Conservation (phyloP, 2,888 invertebrate genomes). For the Metopia argyrocephala region DNA sequence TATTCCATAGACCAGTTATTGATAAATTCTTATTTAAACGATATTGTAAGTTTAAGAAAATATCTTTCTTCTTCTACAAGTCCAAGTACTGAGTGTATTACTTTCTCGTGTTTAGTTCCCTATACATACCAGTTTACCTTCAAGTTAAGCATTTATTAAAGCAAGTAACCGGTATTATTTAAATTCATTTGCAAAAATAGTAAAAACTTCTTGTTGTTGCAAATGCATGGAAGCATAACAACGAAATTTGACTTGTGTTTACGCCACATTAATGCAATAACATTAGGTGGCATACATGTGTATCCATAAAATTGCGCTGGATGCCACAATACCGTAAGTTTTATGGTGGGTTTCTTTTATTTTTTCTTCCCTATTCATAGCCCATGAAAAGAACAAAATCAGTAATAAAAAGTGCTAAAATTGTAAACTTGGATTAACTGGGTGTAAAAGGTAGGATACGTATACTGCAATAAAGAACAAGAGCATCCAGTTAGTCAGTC, state of each 20-base stretch:
- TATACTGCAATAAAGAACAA: conserved; percentile 10
- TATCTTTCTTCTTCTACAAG: too few relatives aligned
- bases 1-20: too few relatives aligned
- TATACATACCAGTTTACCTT: too few relatives aligned
- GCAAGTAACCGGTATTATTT: too few relatives aligned
- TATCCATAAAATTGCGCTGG: background rate
- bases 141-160: too few relatives aligned
- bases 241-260: conserved; percentile 12
- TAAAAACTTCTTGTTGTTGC: too few relatives aligned
- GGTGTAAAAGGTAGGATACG: conserved; percentile 30
- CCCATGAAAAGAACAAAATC: background rate
- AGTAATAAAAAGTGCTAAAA: conserved; percentile 16
- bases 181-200: too few relatives aligned
- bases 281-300: background rate
- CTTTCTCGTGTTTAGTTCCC: too few relatives aligned
- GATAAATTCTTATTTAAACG: too few relatives aligned
- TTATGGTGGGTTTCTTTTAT: background rate
- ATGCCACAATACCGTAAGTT: background rate
- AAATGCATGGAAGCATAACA: background rate
- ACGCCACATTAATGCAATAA: background rate
- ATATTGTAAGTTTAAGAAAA: too few relatives aligned
- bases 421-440: conserved; percentile 28
- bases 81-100: too few relatives aligned
- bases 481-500: conserved; percentile 1
- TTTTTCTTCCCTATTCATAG: background rate